Conservation (phyloP, 53 echinoderm and acorn worm genomes). For the Arbacia lixula region DNA sequence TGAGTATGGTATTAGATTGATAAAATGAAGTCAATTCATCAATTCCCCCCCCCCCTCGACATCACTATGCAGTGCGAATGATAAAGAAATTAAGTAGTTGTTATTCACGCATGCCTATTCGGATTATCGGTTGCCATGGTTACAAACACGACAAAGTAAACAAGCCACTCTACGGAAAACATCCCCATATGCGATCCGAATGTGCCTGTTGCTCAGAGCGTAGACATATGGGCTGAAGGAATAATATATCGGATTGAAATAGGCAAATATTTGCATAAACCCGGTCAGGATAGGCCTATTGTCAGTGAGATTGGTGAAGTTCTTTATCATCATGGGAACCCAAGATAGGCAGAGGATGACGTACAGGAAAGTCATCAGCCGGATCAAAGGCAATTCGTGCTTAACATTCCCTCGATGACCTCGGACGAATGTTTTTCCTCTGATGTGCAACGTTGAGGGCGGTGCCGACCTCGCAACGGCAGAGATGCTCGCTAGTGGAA, state of each 20-base stretch:
- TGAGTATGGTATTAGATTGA: too few relatives aligned
- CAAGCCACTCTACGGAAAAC: constrained; percentile 6
- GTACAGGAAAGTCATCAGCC: constrained; percentile 33
- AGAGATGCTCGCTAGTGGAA: too few relatives aligned
- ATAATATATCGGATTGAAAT: constrained; percentile 24
- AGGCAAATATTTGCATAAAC: neutral
- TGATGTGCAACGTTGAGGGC: too few relatives aligned
- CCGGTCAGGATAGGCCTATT: neutral
- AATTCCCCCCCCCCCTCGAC: too few relatives aligned
- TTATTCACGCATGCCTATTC: too few relatives aligned
- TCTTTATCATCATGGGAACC: constrained; percentile 14
- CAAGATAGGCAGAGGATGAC: neutral
- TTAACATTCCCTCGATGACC: too few relatives aligned
- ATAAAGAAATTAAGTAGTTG: too few relatives aligned
- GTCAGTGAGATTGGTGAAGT: neutral
- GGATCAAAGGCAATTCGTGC: constrained; percentile 19
- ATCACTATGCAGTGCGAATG: too few relatives aligned
- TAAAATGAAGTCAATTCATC: too few relatives aligned
- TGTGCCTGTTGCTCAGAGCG: constrained; percentile 21
- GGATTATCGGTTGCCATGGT: too few relatives aligned
- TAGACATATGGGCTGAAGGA: constrained; percentile 31
- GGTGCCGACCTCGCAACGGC: too few relatives aligned
- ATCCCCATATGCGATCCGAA: constrained; percentile 24
- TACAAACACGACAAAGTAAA: neutral
- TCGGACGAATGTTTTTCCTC: too few relatives aligned